Conservation (phyloP, 2,888 invertebrate genomes). For the Ochropleura leucogaster region DNA sequence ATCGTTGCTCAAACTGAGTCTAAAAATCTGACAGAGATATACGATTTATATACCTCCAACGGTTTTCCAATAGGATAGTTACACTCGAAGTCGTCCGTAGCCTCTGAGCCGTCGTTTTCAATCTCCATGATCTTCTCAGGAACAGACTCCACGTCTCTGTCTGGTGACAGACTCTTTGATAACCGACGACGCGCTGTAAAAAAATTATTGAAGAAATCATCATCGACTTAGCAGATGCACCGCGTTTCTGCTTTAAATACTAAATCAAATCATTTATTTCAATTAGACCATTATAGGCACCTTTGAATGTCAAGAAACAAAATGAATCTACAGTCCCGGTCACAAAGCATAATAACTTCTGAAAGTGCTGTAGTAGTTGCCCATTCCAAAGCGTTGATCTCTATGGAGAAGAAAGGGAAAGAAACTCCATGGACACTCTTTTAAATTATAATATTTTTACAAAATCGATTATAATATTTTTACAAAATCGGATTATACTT, state of each 20-base stretch:
- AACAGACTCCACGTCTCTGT: constrained; percentile 90
- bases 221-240: neutral
- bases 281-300: too few relatives aligned
- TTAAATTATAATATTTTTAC: too few relatives aligned
- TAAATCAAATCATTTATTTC: too few relatives aligned
- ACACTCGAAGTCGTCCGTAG: constrained; percentile 71
- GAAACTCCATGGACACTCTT: too few relatives aligned
- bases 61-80: constrained; percentile 95
- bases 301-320: too few relatives aligned
- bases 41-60: constrained; percentile 91
- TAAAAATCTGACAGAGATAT: neutral
- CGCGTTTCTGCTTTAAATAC: neutral
- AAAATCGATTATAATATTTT: too few relatives aligned
- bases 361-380: too few relatives aligned
- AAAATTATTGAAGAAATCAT: neutral
- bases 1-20: neutral
- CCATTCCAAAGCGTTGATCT: too few relatives aligned
- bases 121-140: constrained; percentile 49
- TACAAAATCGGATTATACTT: too few relatives aligned
- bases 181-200: constrained; percentile 83
- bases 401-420: too few relatives aligned
- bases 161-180: constrained; percentile 84
- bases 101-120: constrained; percentile 57
- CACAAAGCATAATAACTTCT: too few relatives aligned
- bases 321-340: too few relatives aligned